phyloP scores from a whole-genome alignment of 1,140 invertebrate genomes.

The Belonocnema kinseyi region DNA sequence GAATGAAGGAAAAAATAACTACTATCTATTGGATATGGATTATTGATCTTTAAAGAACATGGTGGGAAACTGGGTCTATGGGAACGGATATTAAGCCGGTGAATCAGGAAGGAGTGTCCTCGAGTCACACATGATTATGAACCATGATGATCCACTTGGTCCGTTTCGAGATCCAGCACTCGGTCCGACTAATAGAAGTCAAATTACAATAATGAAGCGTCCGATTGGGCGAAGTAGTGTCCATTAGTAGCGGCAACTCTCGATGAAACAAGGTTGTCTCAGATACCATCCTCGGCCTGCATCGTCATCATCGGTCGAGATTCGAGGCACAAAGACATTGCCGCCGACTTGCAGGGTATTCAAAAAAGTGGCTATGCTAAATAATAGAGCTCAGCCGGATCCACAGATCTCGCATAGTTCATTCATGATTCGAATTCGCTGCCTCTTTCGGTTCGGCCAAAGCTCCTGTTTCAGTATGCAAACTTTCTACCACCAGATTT shows the following conservation, averaged over 20 bases:
- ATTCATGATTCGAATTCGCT: slow-evolving; percentile 66
- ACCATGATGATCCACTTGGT: slow-evolving; percentile 54
- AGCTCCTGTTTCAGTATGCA: background rate
- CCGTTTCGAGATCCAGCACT: slow-evolving; percentile 42
- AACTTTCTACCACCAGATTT: background rate
- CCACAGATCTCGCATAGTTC: slow-evolving; percentile 60
- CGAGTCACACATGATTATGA: slow-evolving; percentile 51
- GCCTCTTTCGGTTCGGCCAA: slow-evolving; percentile 46
- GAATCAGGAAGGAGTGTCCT: slow-evolving; percentile 33
- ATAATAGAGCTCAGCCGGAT: slow-evolving; percentile 68
- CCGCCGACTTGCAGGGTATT: slow-evolving; percentile 54
- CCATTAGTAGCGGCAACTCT: slow-evolving; percentile 66
- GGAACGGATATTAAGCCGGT: slow-evolving; percentile 9
- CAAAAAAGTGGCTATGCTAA: slow-evolving; percentile 74
- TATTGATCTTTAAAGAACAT: slow-evolving; percentile 34
- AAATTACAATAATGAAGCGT: slow-evolving; percentile 71
- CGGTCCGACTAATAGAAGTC: slow-evolving; percentile 58
- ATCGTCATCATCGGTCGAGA: slow-evolving; percentile 70
- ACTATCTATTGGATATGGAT: background rate
- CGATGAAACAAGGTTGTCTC: slow-evolving; percentile 62
- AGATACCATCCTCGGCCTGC: slow-evolving; percentile 62
- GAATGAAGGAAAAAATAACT: background rate
- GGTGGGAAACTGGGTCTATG: background rate
- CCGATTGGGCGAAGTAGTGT: slow-evolving; percentile 58
- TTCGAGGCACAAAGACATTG: slow-evolving; percentile 69